phyloP scores from a whole-genome alignment of 2,113 vertebrate species.

The Gadus chalcogrammus region DNA sequence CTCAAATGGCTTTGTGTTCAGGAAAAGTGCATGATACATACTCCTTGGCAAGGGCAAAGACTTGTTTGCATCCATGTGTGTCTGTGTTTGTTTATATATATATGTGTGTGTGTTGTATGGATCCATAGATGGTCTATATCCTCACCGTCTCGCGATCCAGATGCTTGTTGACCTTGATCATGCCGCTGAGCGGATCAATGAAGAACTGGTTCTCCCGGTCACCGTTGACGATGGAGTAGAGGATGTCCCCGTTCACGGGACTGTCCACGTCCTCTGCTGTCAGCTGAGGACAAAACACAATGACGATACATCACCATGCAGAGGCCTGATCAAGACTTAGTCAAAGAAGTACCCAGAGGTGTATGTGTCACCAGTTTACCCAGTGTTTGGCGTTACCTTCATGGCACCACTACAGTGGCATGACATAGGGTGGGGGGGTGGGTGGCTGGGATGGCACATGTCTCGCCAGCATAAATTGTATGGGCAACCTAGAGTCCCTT shows the following conservation, averaged over 20 bases:
- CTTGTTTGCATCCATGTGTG: background rate
- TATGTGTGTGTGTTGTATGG: constrained; percentile 6
- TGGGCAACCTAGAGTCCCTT: too few species aligned
- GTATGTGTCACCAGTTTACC: too few species aligned
- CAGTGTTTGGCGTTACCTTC: too few species aligned
- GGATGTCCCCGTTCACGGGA: constrained; percentile 83
- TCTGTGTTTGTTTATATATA: background rate
- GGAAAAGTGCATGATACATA: too few species aligned
- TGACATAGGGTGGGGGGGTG: too few species aligned
- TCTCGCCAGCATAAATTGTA: too few species aligned
- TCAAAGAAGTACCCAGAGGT: too few species aligned
- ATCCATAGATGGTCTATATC: background rate
- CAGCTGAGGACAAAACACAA: constrained; percentile 70
- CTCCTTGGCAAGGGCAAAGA: too few species aligned
- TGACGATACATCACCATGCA: background rate
- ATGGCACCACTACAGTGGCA: too few species aligned
- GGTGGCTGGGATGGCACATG: too few species aligned
- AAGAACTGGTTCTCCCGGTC: constrained; percentile 89
- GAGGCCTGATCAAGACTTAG: too few species aligned
- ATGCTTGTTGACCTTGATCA: constrained; percentile 91
- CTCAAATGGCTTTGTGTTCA: too few species aligned
- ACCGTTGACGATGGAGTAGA: constrained; percentile 87
- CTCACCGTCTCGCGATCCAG: constrained; percentile 94
- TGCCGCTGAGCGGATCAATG: constrained; percentile 83
- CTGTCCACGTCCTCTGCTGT: constrained; percentile 92